Percentiles rank a stretch among this genome's conserved stretches.
phyloP scores from a whole-genome alignment of 2,797 vertebrate species.

The Enteromius unitaeniatus region DNA sequence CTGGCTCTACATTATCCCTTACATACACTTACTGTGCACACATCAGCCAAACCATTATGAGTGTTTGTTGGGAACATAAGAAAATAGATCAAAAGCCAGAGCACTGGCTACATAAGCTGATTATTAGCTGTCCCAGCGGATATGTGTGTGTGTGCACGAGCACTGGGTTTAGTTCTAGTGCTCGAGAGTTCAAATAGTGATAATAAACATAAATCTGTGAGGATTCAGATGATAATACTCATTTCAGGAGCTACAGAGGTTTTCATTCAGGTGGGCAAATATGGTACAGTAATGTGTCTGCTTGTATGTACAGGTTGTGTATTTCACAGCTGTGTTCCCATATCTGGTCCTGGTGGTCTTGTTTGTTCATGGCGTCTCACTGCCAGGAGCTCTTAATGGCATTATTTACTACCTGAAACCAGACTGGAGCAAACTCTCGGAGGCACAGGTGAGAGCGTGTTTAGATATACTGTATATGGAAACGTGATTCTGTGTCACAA shows the following conservation, averaged over 20 bases:
- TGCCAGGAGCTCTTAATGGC: conserved; percentile 83
- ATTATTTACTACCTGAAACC: conserved; percentile 87
- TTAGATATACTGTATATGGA: background rate
- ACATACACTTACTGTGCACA: background rate
- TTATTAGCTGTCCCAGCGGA: conserved; percentile 38
- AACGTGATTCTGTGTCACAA: background rate
- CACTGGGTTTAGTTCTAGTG: background rate
- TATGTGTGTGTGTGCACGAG: conserved; percentile 26
- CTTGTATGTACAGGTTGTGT: conserved; percentile 77
- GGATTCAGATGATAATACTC: background rate
- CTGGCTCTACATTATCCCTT: conserved; percentile 23
- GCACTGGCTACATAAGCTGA: conserved; percentile 45
- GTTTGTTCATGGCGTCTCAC: conserved; percentile 81
- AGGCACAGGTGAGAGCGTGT: conserved; percentile 78
- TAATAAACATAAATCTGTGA: background rate
- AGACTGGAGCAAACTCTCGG: conserved; percentile 85
- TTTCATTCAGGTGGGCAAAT: background rate
- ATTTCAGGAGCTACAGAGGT: background rate
- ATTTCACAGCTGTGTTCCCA: conserved; percentile 86
- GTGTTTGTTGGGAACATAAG: conserved; percentile 3
- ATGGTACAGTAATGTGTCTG: background rate
- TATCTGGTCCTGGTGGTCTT: conserved; percentile 84
- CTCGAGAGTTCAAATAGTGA: background rate
- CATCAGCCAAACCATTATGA: conserved; percentile 10
- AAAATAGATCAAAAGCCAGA: conserved; percentile 28